Percentiles rank a stretch among this genome's conserved stretches.
Evolutionary conservation across 1,140 invertebrate genomes (phyloP).

Genomic region (Pseudoatta argentina): DNA sequence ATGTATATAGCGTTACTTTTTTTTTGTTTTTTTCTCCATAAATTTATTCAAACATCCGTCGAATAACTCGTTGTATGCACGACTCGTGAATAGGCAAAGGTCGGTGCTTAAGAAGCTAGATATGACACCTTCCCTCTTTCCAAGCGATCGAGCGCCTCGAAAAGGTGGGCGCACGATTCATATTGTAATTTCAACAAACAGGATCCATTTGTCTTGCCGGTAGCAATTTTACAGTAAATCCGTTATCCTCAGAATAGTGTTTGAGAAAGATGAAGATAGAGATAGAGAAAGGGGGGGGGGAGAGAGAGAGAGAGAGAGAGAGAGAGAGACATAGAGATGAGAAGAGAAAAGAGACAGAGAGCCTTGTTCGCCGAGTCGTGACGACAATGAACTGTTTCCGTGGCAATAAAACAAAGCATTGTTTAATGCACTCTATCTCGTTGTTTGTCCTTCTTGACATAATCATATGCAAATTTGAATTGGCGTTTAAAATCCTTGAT

Average conservation of each 20-base stretch:
- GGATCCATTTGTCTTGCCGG: slow-evolving; percentile 71
- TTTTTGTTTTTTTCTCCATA: slow-evolving; percentile 17
- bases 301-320: neutral
- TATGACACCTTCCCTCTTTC: slow-evolving; percentile 28
- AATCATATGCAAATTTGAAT: slow-evolving; percentile 18
- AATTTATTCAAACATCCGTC: slow-evolving; percentile 68
- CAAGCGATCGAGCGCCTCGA: slow-evolving; percentile 23
- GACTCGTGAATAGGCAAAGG: slow-evolving; percentile 68
- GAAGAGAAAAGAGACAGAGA: slow-evolving; percentile 8
- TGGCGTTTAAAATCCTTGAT: neutral
- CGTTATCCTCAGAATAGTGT: slow-evolving; percentile 62
- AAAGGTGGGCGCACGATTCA: slow-evolving; percentile 72
- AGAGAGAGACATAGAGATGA: too few species aligned
- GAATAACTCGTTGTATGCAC: slow-evolving; percentile 59
- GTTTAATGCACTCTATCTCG: slow-evolving; percentile 56
- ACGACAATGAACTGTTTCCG: slow-evolving; percentile 71
- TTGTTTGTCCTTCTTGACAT: slow-evolving; percentile 27
- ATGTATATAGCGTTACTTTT: neutral
- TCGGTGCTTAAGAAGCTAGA: slow-evolving; percentile 60
- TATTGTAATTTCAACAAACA: slow-evolving; percentile 74
- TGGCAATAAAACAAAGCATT: slow-evolving; percentile 65
- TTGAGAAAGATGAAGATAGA: neutral
- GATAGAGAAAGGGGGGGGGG: too few species aligned
- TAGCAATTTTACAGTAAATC: slow-evolving; percentile 68
- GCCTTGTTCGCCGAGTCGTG: slow-evolving; percentile 60